Conservation (phyloP, 2,888 invertebrate genomes). For the Dioctria rufipes region DNA sequence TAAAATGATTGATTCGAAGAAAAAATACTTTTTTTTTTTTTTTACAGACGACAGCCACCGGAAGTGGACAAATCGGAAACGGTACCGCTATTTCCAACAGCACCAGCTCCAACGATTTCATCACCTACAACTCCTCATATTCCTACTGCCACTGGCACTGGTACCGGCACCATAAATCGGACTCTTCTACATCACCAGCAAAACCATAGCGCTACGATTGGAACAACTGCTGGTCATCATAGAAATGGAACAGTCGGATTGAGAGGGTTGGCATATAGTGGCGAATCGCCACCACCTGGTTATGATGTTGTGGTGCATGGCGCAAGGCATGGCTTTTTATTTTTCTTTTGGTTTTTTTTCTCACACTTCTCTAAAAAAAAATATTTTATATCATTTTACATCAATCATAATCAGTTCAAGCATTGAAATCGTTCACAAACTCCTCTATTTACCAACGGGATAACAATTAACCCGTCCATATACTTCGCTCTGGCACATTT, state of each 20-base stretch:
- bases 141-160: slow-evolving; percentile 61
- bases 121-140: slow-evolving; percentile 68
- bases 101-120: slow-evolving; percentile 69
- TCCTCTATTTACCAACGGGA: not conserved
- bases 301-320: slow-evolving; percentile 73
- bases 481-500: slow-evolving; percentile 8
- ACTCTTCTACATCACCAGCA: slow-evolving; percentile 71
- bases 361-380: slow-evolving; percentile 9
- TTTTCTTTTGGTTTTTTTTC: slow-evolving; percentile 55
- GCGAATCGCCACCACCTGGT: slow-evolving; percentile 71
- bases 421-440: slow-evolving; percentile 17
- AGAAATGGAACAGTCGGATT: slow-evolving; percentile 69
- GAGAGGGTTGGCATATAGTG: slow-evolving; percentile 70
- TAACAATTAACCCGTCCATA: slow-evolving; percentile 24
- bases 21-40: not conserved
- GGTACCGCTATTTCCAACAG: slow-evolving; percentile 69
- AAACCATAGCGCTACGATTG: slow-evolving; percentile 63
- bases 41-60: slow-evolving; percentile 64
- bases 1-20: not conserved
- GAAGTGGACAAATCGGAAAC: slow-evolving; percentile 71
- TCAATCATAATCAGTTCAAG: slow-evolving; percentile 16
- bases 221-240: slow-evolving; percentile 63
- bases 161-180: slow-evolving; percentile 67
- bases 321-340: slow-evolving; percentile 71
- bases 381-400: slow-evolving; percentile 22